phyloP scores from a whole-genome alignment of 1,140 invertebrate species.

The Kradibia gibbosae region DNA sequence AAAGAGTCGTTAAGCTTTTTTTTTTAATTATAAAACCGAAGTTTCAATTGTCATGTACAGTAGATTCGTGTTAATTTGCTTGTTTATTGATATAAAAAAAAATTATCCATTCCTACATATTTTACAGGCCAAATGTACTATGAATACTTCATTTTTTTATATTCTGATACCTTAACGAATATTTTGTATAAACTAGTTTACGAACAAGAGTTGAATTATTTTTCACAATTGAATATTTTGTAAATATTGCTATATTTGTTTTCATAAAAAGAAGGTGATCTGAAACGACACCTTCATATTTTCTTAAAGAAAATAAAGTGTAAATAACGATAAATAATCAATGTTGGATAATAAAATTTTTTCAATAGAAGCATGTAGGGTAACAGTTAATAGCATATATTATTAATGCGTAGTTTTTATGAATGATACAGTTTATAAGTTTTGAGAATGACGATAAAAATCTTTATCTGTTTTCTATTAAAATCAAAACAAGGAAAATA shows the following conservation, averaged over 20 bases:
- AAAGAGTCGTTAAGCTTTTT: slow-evolving; percentile 13
- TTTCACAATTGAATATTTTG: slow-evolving; percentile 48
- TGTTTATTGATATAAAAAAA: slow-evolving; percentile 29
- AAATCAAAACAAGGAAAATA: neutral
- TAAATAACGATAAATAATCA: slow-evolving; percentile 47
- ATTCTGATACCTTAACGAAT: slow-evolving; percentile 31
- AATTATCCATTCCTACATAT: slow-evolving; percentile 26
- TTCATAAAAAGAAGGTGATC: slow-evolving; percentile 45
- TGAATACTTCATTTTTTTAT: slow-evolving; percentile 39
- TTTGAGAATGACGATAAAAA: slow-evolving; percentile 25
- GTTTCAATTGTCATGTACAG: neutral
- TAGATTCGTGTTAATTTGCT: slow-evolving; percentile 35
- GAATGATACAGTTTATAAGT: slow-evolving; percentile 34
- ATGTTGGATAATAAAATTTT: slow-evolving; percentile 46
- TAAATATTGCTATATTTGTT: slow-evolving; percentile 51
- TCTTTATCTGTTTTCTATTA: slow-evolving; percentile 8
- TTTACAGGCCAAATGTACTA: slow-evolving; percentile 43
- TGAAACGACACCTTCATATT: slow-evolving; percentile 46
- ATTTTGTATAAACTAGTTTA: slow-evolving; percentile 44
- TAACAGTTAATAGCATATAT: neutral
- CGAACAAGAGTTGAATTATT: slow-evolving; percentile 36
- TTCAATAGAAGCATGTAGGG: slow-evolving; percentile 43
- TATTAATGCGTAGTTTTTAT: slow-evolving; percentile 38
- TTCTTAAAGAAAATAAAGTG: slow-evolving; percentile 49
- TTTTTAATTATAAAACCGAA: slow-evolving; percentile 17